Conservation (phyloP, 2,797 vertebrate genomes). For the Neoniphon sammara region DNA sequence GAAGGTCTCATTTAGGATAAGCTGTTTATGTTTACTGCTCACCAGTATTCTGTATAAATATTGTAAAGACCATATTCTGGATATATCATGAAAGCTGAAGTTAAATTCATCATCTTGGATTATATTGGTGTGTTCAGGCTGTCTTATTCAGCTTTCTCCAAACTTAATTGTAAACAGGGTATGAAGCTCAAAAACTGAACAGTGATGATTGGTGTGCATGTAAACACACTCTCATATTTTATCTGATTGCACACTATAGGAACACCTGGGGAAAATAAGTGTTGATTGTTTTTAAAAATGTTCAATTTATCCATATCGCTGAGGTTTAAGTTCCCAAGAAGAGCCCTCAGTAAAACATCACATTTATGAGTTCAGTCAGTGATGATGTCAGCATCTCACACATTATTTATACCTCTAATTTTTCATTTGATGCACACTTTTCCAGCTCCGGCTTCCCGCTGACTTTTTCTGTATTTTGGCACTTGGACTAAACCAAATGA, state of each 20-base stretch:
- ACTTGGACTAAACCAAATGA: background rate
- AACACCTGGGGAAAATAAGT: constrained; percentile 12
- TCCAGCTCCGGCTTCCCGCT: background rate
- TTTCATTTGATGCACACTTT: background rate
- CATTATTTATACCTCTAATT: background rate
- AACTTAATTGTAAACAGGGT: too few species aligned
- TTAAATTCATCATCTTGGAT: constrained; percentile 17
- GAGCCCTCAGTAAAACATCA: too few species aligned
- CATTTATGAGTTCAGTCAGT: too few species aligned
- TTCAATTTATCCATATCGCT: too few species aligned
- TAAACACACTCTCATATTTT: constrained; percentile 35
- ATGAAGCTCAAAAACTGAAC: too few species aligned
- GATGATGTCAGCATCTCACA: constrained; percentile 10
- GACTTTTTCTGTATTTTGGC: background rate
- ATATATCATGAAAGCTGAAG: constrained; percentile 1
- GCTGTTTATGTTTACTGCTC: background rate
- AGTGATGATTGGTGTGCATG: constrained; percentile 29
- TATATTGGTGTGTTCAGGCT: constrained; percentile 38
- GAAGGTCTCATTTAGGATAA: background rate
- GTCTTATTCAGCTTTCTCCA: too few species aligned
- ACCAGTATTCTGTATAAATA: background rate
- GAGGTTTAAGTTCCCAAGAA: background rate
- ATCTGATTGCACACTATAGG: constrained; percentile 1
- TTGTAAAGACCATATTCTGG: background rate
- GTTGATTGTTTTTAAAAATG: too few species aligned